Evolutionary conservation across 2,888 invertebrate genomes (phyloP).

Genomic region (Iselma pallidipennis): DNA sequence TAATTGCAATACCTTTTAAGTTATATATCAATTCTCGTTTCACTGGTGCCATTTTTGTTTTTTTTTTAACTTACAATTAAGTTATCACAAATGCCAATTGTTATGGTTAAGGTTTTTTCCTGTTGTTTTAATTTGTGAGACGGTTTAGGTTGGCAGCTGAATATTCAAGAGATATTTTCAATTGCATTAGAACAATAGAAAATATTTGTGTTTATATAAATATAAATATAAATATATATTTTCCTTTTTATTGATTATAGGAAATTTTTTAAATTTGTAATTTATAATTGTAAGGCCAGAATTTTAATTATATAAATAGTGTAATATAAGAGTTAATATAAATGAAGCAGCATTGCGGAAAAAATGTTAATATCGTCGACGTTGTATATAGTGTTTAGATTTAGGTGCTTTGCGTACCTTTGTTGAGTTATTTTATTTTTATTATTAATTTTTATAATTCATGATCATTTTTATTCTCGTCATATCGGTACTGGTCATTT

Average conservation of each 20-base stretch:
- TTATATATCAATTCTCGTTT: constrained; percentile 33
- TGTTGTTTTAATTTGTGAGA: constrained; percentile 4
- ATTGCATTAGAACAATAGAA: neutral
- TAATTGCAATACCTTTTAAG: constrained; percentile 17
- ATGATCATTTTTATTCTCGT: constrained; percentile 52
- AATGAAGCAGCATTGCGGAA: constrained; percentile 41
- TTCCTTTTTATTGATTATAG: constrained; percentile 26
- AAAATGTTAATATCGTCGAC: constrained; percentile 41
- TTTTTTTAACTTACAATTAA: constrained; percentile 12
- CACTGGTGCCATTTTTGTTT: constrained; percentile 42
- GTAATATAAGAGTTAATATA: constrained; percentile 51
- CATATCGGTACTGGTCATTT: constrained; percentile 55
- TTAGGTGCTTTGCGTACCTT: constrained; percentile 54
- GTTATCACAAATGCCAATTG: constrained; percentile 36
- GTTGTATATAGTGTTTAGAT: constrained; percentile 49
- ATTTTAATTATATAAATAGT: constrained; percentile 47
- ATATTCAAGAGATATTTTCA: constrained; percentile 24
- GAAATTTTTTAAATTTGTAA: constrained; percentile 47
- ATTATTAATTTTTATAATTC: constrained; percentile 41
- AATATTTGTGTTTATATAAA: neutral
- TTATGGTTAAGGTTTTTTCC: constrained; percentile 29
- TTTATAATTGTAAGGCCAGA: constrained; percentile 47
- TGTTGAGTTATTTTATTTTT: constrained; percentile 47
- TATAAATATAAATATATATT: constrained; percentile 7
- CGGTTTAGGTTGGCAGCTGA: constrained; percentile 42